phyloP scores from a whole-genome alignment of 2,888 invertebrate species.

The Drosophila nr. fundita region DNA sequence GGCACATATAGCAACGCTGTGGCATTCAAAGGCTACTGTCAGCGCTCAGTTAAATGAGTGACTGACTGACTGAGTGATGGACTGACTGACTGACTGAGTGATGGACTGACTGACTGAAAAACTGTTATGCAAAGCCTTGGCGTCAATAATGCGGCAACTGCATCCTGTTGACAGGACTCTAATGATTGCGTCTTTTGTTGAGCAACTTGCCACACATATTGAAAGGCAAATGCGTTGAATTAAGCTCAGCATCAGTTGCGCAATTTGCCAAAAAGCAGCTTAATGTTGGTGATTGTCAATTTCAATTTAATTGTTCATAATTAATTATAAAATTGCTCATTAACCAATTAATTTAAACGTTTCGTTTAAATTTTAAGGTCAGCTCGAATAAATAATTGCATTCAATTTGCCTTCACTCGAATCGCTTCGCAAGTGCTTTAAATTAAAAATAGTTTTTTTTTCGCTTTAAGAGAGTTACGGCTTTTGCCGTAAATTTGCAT shows the following conservation, averaged over 20 bases:
- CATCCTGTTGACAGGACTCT: slow-evolving; percentile 32
- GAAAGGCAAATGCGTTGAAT: slow-evolving; percentile 8
- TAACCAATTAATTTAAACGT: slow-evolving; percentile 24
- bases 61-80: slow-evolving; percentile 28
- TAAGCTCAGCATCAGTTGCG: slow-evolving; percentile 23
- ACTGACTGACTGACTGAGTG: slow-evolving; percentile 33
- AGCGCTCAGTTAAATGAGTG: slow-evolving; percentile 32
- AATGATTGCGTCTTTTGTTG: slow-evolving; percentile 39
- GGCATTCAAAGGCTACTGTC: slow-evolving; percentile 40
- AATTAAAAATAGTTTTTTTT: neutral
- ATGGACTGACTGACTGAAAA: slow-evolving; percentile 11
- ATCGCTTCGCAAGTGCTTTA: neutral
- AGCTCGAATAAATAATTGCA: slow-evolving; percentile 6
- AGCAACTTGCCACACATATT: slow-evolving; percentile 17
- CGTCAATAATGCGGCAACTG: slow-evolving; percentile 43
- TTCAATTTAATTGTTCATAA: slow-evolving; percentile 32
- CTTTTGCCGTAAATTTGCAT: slow-evolving; percentile 11
- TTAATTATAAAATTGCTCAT: slow-evolving; percentile 5
- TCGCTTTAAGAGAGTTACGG: neutral
- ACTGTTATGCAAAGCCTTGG: slow-evolving; percentile 8
- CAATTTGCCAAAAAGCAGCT: slow-evolving; percentile 18
- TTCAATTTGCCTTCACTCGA: neutral
- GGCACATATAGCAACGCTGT: slow-evolving; percentile 56
- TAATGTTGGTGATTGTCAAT: slow-evolving; percentile 10
- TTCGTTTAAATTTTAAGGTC: slow-evolving; percentile 22